These are phyloP conservation scores for Anas bernieri DNA, from an alignment of 2,797 vertebrate genomes.

Conservation along the genomic window DNA sequence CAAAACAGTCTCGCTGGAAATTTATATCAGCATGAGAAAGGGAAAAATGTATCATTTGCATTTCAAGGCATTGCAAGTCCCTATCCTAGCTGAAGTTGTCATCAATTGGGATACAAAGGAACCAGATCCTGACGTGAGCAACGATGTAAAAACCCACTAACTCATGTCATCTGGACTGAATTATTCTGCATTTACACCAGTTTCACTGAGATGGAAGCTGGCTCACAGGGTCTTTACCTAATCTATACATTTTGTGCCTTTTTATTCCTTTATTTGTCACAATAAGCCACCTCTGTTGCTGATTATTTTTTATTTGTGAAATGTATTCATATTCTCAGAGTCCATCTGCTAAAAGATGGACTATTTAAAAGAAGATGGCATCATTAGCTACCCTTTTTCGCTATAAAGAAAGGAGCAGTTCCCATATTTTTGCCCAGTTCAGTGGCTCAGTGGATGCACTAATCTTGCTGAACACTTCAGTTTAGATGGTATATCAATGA, in stretches of 20 bases:
- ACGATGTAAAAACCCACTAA: constrained; percentile 10
- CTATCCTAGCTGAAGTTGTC: constrained; percentile 14
- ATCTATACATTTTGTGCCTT: constrained; percentile 23
- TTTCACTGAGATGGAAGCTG: constrained; percentile 7
- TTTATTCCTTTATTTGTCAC: constrained; percentile 27
- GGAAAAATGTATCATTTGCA: constrained; percentile 55
- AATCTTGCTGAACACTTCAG: constrained; percentile 87
- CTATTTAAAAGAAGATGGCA: constrained; percentile 74
- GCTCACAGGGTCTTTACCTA: neutral
- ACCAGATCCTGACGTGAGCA: neutral
- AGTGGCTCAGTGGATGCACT: constrained; percentile 80
- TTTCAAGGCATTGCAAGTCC: constrained; percentile 41
- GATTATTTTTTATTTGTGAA: constrained; percentile 68
- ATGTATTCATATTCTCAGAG: constrained; percentile 74
- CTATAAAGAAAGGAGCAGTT: constrained; percentile 78
- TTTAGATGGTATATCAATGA: constrained; percentile 86
- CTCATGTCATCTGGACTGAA: neutral
- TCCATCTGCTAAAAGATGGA: constrained; percentile 82
- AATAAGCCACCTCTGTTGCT: constrained; percentile 47
- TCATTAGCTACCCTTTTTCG: constrained; percentile 78
- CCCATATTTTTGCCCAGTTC: constrained; percentile 87
- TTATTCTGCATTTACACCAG: constrained; percentile 26
- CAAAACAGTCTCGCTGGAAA: constrained; percentile 40
- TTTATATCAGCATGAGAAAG: constrained; percentile 33
- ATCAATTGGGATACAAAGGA: constrained; percentile 14